Base-by-base conservation (phyloP, 2,797 vertebrate species). In the Mallotus villosus region DNA sequence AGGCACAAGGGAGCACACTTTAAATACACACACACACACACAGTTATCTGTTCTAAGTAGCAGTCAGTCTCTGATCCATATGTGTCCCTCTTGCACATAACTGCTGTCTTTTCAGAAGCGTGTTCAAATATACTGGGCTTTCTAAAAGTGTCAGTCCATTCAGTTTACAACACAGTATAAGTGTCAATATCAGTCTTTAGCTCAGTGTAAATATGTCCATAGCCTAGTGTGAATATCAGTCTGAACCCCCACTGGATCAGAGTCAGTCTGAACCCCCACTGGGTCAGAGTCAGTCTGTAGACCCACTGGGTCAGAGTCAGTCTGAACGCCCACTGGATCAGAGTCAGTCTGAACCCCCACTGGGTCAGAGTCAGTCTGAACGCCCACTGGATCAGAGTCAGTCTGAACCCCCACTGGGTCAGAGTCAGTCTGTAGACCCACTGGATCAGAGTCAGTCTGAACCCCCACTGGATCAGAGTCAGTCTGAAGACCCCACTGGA, bases 11-110 rank as follows among this genome's bases (percentile, higher is more conserved):
- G 78, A 83, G 84, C 84, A 87, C 90, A 34, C 5, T 34, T 6
- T 34, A 34, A 34, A 34, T 34, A 34, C 32, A 34, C 32, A 27
- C 27, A 25, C 27, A 25, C 25, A 27, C 27, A 91, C 91, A 92
- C 88, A 90, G 88, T 88, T 91, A 92, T 91, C 88, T 91, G 86
- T 90, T 76, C 77, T 90, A 90, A 91, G 90, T 90, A 90, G 87
- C 90, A 90, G 90, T 89, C 88, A 86, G 80, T 65, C 82, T 70
- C 59, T 91, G 86, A 90, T 92, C 89, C 87, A 90, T 90, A 90
- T 86, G 87, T 89, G 89, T 86, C 86, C 85, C 78, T 89, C 86
- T 84, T 87, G 85, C 81, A 89, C 88, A 88, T 86, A 84, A 82
- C 81, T 84, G 80, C 49, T 51, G 12, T 51, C 49, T 14, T 51